Evolutionary conservation across 2,888 invertebrate species (phyloP).

Genomic region (Caenorhabditis sp.): DNA sequence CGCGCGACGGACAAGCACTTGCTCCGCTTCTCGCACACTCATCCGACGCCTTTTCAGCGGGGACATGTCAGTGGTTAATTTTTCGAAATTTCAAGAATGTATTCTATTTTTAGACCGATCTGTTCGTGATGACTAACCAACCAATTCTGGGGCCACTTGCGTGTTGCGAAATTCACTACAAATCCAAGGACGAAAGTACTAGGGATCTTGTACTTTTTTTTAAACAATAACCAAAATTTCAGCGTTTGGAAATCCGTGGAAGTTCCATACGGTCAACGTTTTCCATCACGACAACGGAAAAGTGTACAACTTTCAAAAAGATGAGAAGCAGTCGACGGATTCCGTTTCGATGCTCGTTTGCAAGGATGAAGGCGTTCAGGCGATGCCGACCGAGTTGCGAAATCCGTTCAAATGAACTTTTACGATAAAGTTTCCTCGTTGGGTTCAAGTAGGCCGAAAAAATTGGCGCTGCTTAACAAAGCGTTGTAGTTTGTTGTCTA

Average conservation of each 20-base stretch:
- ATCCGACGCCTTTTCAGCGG: conserved; percentile 38
- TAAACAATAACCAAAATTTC: neutral
- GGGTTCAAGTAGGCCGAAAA: too few species aligned
- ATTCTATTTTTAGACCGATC: conserved; percentile 32
- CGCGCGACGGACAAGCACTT: conserved; percentile 39
- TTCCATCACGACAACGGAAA: conserved; percentile 49
- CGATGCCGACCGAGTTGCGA: conserved; percentile 11
- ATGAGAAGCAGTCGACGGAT: conserved; percentile 20
- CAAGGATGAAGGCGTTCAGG: conserved; percentile 31
- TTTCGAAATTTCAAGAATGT: neutral
- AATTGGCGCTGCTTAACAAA: too few species aligned
- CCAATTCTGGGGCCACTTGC: conserved; percentile 40
- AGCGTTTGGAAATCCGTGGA: conserved; percentile 34
- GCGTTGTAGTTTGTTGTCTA: neutral
- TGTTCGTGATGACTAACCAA: conserved; percentile 53
- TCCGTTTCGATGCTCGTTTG: conserved; percentile 5
- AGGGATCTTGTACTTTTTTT: too few species aligned
- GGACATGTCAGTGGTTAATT: conserved; percentile 41
- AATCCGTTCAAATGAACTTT: conserved; percentile 23
- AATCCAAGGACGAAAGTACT: conserved; percentile 14
- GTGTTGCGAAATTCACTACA: conserved; percentile 21
- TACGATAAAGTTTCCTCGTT: too few species aligned
- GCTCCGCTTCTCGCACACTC: conserved; percentile 42
- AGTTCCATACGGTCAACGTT: conserved; percentile 6
- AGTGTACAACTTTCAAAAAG: conserved; percentile 35